These are phyloP conservation scores for Elgaria multicarinata DNA, from an alignment of 2,113 vertebrate genomes.

Conservation along the genomic window DNA sequence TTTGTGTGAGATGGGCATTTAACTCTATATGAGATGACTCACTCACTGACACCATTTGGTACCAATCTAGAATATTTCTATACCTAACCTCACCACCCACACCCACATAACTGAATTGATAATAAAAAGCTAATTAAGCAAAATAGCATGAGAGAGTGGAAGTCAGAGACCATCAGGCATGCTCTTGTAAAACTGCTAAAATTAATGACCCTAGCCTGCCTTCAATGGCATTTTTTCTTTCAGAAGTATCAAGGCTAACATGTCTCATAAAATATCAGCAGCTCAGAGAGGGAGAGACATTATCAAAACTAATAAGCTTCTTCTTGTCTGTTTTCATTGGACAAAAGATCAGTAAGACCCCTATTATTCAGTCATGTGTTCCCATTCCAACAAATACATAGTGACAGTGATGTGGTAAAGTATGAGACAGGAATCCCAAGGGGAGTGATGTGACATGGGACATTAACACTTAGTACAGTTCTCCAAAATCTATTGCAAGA, in stretches of 20 bases:
- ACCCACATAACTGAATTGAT: not conserved
- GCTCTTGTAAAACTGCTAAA: not conserved
- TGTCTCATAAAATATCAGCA: constrained; percentile 5
- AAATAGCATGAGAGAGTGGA: not conserved
- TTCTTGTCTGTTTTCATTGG: constrained; percentile 15
- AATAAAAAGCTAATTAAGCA: constrained; percentile 3
- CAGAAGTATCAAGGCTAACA: constrained; percentile 2
- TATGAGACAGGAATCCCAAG: constrained; percentile 9
- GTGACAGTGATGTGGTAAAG: not conserved
- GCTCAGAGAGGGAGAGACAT: constrained; percentile 1
- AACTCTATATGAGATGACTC: not conserved
- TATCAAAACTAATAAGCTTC: constrained; percentile 33
- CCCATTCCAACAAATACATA: constrained; percentile 15
- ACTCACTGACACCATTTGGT: not conserved
- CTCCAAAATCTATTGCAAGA: not conserved
- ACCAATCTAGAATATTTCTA: not conserved
- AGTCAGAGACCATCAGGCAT: not conserved
- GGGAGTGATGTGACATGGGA: not conserved
- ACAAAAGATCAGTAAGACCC: constrained; percentile 28
- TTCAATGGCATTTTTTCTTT: not conserved
- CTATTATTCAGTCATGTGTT: constrained; percentile 15
- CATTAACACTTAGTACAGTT: constrained; percentile 19
- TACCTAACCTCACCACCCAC: not conserved
- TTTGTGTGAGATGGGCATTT: not conserved
- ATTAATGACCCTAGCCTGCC: not conserved